Base-by-base conservation (phyloP, 2,797 vertebrate genomes). In the Mareca penelope region DNA sequence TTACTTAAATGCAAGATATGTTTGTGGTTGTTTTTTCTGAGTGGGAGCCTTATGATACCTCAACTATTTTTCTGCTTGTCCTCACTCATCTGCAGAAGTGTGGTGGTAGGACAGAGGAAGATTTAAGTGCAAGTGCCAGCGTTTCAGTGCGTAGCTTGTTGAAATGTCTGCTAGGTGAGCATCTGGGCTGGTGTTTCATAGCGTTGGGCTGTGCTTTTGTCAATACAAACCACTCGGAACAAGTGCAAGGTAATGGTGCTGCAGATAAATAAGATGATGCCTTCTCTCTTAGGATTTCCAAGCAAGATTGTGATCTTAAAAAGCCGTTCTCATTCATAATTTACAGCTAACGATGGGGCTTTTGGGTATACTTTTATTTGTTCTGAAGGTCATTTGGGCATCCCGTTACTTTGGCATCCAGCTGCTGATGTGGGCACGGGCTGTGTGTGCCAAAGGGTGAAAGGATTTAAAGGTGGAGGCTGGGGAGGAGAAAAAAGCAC, bases 11-110 rank as follows among this genome's bases (percentile, higher is more conserved):
- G 23, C 28, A 64, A 89, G 33, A 52, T 52, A 26, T 24, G 50
- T 26, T 52, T 26, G 46, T 28, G 24, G 14, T 16, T 28, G 46
- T 52, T 15, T 50, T 50, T 89, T 63, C 44, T 83, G 80, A 75
- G 35, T 10, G 33, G 14, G 23, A 75, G 8, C 63, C 26, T 70
- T 77, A 8, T 0, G 2, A 8, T 10, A 42, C 5, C 7, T 46
- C 9, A 85, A 31, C 8, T 1, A 6, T 64, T 79, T 65, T 48
- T 69, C 31, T 88, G 21, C 61, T 57, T 76, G 5, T 57, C 8
- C 6, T 72, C 60, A 16, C 42, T 64, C 48, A 80, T 2, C 23
- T 44, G 28, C 28, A 33, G 6, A 7, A 6, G 9, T 17, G 23
- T 28, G 15, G 14, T 72, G 40, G 7, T 9, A 13, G 56, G 59